Evolutionary conservation across 2,113 vertebrate genomes (phyloP).

Genomic region (Alectura lathami): DNA sequence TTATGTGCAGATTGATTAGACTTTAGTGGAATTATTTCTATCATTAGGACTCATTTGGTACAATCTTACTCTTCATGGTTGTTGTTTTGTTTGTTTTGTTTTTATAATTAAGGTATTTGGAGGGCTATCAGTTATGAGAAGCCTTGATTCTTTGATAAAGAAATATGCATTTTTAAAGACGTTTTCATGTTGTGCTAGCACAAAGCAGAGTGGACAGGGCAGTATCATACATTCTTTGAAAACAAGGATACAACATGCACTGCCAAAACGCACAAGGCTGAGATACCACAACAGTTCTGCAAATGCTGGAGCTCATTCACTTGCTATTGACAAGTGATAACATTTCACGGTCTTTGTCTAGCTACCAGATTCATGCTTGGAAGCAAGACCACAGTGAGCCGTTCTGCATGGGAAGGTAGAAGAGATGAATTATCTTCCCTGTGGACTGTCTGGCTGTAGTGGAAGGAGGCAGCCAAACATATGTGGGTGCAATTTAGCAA

Average conservation of each 20-base stretch:
- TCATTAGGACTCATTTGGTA: not conserved
- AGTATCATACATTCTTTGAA: not conserved
- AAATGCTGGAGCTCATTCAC: not conserved
- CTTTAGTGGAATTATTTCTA: not conserved
- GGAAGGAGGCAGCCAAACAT: not conserved
- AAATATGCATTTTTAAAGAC: not conserved
- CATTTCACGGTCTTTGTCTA: not conserved
- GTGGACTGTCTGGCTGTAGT: not conserved
- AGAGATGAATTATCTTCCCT: not conserved
- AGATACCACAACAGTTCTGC: not conserved
- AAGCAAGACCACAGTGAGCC: not conserved
- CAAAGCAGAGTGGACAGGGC: not conserved
- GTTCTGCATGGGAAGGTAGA: not conserved
- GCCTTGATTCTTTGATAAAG: not conserved
- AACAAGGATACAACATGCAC: not conserved
- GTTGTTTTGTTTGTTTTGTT: not conserved
- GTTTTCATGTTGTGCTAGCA: not conserved
- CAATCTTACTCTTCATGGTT: not conserved
- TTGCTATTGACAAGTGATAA: not conserved
- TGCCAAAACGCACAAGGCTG: not conserved
- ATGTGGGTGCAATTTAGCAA: not conserved
- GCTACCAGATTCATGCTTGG: not conserved
- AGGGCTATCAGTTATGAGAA: not conserved
- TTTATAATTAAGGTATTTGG: not conserved
- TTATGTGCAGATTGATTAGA: not conserved